Evolutionary conservation across 2,113 vertebrate genomes (phyloP), one percentile per base, ranked within the genome.

Genomic region (Emydura subglobosa): DNA sequence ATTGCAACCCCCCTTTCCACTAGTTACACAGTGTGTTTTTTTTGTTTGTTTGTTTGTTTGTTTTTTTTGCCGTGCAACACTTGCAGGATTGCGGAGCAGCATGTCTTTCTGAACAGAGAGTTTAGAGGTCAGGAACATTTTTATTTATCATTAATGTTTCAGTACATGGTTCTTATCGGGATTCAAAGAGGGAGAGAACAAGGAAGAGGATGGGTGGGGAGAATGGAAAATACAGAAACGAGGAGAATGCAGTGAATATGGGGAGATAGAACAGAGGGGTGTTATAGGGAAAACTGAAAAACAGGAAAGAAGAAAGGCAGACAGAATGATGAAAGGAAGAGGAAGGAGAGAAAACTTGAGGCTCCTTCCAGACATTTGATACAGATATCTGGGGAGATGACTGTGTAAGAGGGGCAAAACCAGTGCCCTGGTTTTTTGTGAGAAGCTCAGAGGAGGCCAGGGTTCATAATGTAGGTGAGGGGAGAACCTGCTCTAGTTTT

Each of bases 61-160:
- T 83, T 14, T 57, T 42, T 82, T 91, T 92, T 34, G 83, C 13
- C 79, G 1, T 86, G 27, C 24, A 92, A 31, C n/a, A 79, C 10
- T 47, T 88, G 27, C 31, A 87, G 59, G 79, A 85, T 80, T 94
- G 92, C 11, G 47, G 47, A 81, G 12, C 54, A 83, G 22, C 49
- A 10, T 90, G 10, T n/a, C 13, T 53, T 91, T 81, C 59, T 93
- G 0, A 87, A 78, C 49, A 7, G 87, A 74, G 29, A 49, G 87
- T 81, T 61, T 11, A 31, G 31, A 87, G 88, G 84, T 57, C 3
- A n/a, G 10, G 59, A 89, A 13, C 89, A 24, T 59, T 89, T 87
- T 94, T 87, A 79, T 81, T 83, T 68, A 53, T 87, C 25, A 7
- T 65, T 55, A 34, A 57, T 17, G 4, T 76, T 86, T 8, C 79